Conservation (phyloP, 2,888 invertebrate genomes). For the Timema cristinae region DNA sequence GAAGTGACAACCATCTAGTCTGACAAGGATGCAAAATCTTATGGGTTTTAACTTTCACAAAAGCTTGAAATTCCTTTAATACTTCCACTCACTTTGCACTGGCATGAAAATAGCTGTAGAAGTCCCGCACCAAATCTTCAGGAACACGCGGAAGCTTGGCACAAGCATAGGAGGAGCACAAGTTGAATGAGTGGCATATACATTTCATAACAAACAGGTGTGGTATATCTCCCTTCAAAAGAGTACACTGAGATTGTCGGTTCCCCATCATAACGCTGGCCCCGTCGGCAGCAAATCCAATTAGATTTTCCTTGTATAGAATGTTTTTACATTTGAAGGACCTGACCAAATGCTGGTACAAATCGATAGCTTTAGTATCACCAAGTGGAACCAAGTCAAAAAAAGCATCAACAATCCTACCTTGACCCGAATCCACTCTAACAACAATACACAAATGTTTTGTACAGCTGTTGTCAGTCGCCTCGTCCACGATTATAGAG, state of each 20-base stretch:
- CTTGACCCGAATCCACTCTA: conserved; percentile 20
- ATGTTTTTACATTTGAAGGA: conserved; percentile 34
- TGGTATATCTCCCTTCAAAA: conserved; percentile 38
- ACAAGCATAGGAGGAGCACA: conserved; percentile 37
- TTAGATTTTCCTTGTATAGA: conserved; percentile 38
- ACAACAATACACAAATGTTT: conserved; percentile 36
- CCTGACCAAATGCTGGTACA: conserved; percentile 28
- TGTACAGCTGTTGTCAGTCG: conserved; percentile 35
- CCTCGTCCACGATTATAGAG: conserved; percentile 35
- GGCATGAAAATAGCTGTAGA: conserved; percentile 38
- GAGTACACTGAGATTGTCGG: conserved; percentile 37
- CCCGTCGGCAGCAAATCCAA: conserved; percentile 42
- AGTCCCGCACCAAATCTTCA: conserved; percentile 36
- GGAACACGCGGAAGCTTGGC: conserved; percentile 37
- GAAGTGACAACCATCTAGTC: conserved; percentile 38
- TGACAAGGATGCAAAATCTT: conserved; percentile 36
- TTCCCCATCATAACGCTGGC: conserved; percentile 41
- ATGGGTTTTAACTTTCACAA: conserved; percentile 35
- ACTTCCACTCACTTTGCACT: conserved; percentile 37
- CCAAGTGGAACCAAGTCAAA: conserved; percentile 33
- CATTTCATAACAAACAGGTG: conserved; percentile 39
- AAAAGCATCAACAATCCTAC: conserved; percentile 28
- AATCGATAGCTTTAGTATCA: conserved; percentile 30
- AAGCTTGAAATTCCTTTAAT: conserved; percentile 36
- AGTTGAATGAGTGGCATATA: conserved; percentile 35